Conservation (phyloP, 1,140 invertebrate genomes). For the Amyelois transitella region DNA sequence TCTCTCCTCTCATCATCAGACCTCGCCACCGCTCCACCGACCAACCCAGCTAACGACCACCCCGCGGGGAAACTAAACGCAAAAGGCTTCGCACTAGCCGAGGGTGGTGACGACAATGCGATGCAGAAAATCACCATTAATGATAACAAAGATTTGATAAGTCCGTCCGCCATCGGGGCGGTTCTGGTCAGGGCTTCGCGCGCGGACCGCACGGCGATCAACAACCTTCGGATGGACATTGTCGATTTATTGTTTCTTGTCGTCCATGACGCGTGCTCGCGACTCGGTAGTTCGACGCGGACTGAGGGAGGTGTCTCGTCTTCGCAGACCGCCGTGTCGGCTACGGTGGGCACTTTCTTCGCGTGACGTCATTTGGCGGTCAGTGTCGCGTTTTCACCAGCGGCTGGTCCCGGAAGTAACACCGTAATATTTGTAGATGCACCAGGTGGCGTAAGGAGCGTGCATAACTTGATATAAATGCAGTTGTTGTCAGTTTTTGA, state of each 20-base stretch:
- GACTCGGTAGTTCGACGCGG: constrained; percentile 22
- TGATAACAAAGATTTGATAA: constrained; percentile 55
- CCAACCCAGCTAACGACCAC: constrained; percentile 60
- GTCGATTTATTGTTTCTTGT: constrained; percentile 14
- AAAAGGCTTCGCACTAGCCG: constrained; percentile 69
- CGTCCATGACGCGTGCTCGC: constrained; percentile 36
- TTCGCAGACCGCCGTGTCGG: background rate
- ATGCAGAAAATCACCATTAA: constrained; percentile 59
- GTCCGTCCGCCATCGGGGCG: constrained; percentile 47
- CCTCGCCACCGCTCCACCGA: constrained; percentile 46
- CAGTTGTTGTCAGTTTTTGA: too few relatives aligned
- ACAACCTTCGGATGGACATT: constrained; percentile 55
- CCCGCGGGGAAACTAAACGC: constrained; percentile 68
- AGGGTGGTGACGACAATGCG: constrained; percentile 55
- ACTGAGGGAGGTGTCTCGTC: too few relatives aligned
- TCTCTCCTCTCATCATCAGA: constrained; percentile 42
- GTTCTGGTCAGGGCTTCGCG: constrained; percentile 48
- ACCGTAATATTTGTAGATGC: too few relatives aligned
- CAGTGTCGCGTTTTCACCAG: constrained; percentile 8
- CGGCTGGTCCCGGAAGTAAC: background rate
- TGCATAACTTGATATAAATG: too few relatives aligned
- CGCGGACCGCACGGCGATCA: constrained; percentile 53
- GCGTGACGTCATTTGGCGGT: constrained; percentile 38
- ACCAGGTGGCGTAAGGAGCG: too few relatives aligned
- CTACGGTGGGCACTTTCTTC: constrained; percentile 44